These are phyloP conservation scores for Pseudorhombus dupliciocellatus DNA, from an alignment of 2,113 vertebrate genomes.

Conservation along the genomic window DNA sequence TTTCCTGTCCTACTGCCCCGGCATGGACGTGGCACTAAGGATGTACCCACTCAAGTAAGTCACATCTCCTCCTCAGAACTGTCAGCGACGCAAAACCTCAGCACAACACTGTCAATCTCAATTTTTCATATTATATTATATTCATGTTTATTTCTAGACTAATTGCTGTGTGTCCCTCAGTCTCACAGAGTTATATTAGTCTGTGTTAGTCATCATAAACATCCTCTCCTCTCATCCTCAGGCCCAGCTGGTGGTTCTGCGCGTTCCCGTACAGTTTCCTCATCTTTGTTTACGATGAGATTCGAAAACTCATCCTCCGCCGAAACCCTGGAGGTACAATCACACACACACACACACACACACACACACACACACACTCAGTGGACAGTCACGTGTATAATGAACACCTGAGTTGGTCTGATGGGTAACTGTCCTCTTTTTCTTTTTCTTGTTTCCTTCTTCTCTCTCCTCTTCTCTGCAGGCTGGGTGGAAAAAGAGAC, in stretches of 20 bases:
- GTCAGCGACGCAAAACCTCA: too few species aligned
- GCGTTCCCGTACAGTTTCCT: conserved; percentile 95
- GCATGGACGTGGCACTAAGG: conserved; percentile 82
- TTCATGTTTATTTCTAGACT: too few species aligned
- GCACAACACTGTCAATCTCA: too few species aligned
- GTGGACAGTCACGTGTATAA: too few species aligned
- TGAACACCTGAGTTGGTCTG: not conserved
- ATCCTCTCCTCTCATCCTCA: conserved; percentile 53
- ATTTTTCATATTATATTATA: too few species aligned
- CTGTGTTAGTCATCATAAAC: too few species aligned
- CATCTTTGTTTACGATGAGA: conserved; percentile 94
- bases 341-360: not conserved
- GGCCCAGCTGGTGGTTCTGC: conserved; percentile 96
- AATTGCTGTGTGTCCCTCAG: too few species aligned
- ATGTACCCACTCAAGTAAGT: conserved; percentile 85
- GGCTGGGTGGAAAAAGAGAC: conserved; percentile 89
- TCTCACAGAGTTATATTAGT: too few species aligned
- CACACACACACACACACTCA: not conserved
- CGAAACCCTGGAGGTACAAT: conserved; percentile 89
- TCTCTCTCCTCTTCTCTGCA: conserved; percentile 59
- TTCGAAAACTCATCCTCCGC: conserved; percentile 92
- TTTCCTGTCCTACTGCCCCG: conserved; percentile 82
- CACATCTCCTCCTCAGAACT: not conserved
- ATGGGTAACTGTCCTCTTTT: not conserved
- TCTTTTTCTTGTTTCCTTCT: conserved; percentile 13